Evolutionary conservation across 2,888 invertebrate genomes (phyloP), one percentile per base, ranked within the genome.

Genomic region (Rhagonycha fulva): DNA sequence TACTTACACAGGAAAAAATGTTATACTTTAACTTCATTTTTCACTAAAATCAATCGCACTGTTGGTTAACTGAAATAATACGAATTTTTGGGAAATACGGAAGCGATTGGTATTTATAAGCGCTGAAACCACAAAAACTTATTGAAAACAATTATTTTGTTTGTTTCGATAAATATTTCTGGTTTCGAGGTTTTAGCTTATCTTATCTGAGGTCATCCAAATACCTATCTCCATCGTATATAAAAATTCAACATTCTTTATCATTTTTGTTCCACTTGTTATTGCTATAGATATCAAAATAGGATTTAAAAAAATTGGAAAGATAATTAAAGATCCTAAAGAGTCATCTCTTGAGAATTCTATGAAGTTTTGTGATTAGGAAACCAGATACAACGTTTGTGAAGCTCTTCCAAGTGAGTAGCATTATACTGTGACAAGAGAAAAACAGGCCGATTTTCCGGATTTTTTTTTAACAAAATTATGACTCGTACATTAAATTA

Each of bases 1-100:
- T 94, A 85, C 63, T 66, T 9, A 66, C 63, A 14, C 63, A 66
- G n/a, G 63, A 12, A 66, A 66, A 66, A 66, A 66, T 19, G 24
- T 66, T 66, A 26, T 24, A 66, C 24, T 66, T 66, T 11, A 66
- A 11, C 23, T 24, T 24, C 63, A 66, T 24, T 66, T 12, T n/a
- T n/a, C n/a, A 47, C n/a, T 12, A 1, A 66, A 66, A 66, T 62
- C 62, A 62, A 14, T 23, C 62, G n/a, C n/a, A 19, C 14, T 19
- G 62, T 62, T 10, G 14, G 5, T 30, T 11, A 30, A 11, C 4
- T 30, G 10, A 11, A 11, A 30, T 5, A n/a, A 47, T 19, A 19
- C 12, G 7, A n/a, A 47, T 47, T n/a, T 47, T 47, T 47, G n/a
- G 3, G 7, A 47, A 47, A 47, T n/a, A 7, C 47, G 47, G 47